Evolutionary conservation across 2,888 invertebrate species (phyloP), one percentile per base, ranked within the genome.

Genomic region (Chymomyza amoena): DNA sequence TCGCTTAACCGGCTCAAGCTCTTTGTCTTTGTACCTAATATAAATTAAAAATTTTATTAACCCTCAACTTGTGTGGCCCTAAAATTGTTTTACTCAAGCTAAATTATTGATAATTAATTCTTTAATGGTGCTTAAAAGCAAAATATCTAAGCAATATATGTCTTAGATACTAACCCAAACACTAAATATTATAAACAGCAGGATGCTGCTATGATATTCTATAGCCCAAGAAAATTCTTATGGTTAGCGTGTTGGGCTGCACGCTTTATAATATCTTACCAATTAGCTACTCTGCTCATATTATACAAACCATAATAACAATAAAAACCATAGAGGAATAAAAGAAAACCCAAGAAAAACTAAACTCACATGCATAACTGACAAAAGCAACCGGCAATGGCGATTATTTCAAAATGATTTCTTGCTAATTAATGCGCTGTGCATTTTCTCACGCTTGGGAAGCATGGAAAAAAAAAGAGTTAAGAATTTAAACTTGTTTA

Each of bases 351-450:
- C 1, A 56, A 56, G 39, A 56, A 54, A 16, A 60, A 39, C 60
- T 60, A 69, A 66, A 66, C 72, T 66, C 69, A 69, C 75, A 80
- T 65, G 73, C 65, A 66, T 2, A 39, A 59, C 25, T 64, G 68
- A 45, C 18, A 25, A 9, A 9, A 66, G 69, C 68, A 65, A 61
- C 70, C 75, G 75, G 73, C 73, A 75, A 70, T 69, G 76, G 73
- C 81, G 83, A 83, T 83, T 81, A 72, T 62, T 73, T 79, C 74
- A 45, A 79, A 81, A 76, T 78, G 73, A 84, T 82, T 81, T 74
- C 73, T 62, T 72, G 75, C 83, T 84, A 83, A 83, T 83, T 83
- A 83, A 84, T 81, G 83, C 82, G 71, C 78, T 78, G 78, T 74
- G 82, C 79, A 79, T 84, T 82, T 83, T 83, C 83, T 83, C 83